A percentile compares a stretch with the other conserved stretches of the same genome.
These are phyloP conservation scores for Sphinx pinastri DNA, from an alignment of 2,888 invertebrate genomes.

Conservation along the genomic window DNA sequence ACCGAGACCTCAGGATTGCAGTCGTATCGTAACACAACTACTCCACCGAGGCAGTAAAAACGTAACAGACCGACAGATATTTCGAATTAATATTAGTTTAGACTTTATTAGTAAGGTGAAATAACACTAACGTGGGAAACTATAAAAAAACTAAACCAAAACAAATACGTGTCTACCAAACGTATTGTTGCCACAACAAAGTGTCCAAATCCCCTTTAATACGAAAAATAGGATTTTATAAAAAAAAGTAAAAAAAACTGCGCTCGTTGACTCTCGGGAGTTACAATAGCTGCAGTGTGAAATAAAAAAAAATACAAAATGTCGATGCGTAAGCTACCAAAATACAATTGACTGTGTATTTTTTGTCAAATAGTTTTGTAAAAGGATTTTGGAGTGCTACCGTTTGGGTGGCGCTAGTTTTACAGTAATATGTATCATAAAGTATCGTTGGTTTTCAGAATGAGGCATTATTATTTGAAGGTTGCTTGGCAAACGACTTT, in stretches of 20 bases:
- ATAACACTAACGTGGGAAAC: constrained; percentile 60
- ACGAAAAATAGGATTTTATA: constrained; percentile 79
- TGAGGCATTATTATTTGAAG: too few species aligned
- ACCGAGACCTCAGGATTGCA: too few species aligned
- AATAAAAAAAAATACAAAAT: constrained; percentile 57
- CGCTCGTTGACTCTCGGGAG: constrained; percentile 79
- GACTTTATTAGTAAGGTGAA: too few species aligned
- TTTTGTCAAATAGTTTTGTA: constrained; percentile 50
- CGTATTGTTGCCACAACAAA: constrained; percentile 83
- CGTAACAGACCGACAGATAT: too few species aligned
- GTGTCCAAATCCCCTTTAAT: constrained; percentile 82
- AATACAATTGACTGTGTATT: constrained; percentile 69
- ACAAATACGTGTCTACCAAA: constrained; percentile 76
- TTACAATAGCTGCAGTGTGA: constrained; percentile 62
- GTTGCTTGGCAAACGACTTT: too few species aligned
- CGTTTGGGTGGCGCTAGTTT: constrained; percentile 13
- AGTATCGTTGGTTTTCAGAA: too few species aligned
- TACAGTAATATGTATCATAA: too few species aligned
- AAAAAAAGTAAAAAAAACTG: constrained; percentile 62
- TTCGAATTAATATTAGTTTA: too few species aligned
- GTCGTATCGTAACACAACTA: too few species aligned
- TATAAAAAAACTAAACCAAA: constrained; percentile 67
- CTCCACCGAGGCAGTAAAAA: too few species aligned
- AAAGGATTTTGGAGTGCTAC: constrained; percentile 57
- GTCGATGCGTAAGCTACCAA: constrained; percentile 70